phyloP scores from a whole-genome alignment of 2,113 vertebrate genomes.

The Seriola aureovittata region DNA sequence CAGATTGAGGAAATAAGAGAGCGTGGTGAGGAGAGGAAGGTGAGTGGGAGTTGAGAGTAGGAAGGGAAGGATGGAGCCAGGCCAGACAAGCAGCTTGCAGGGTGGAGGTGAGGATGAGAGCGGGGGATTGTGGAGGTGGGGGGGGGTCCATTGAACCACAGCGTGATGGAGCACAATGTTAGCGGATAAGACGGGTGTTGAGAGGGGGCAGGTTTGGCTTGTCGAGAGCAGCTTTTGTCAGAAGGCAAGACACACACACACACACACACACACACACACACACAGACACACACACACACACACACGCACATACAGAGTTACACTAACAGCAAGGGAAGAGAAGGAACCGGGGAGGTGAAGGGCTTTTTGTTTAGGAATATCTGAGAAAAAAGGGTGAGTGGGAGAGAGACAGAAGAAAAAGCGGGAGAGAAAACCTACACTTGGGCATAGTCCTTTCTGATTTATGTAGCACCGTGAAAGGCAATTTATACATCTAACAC shows the following conservation, averaged over 20 bases:
- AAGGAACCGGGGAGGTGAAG: conserved; percentile 18
- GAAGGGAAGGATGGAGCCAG: conserved; percentile 46
- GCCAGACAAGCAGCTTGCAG: conserved; percentile 55
- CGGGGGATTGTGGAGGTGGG: conserved; percentile 25
- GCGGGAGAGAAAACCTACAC: conserved; percentile 22
- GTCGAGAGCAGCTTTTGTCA: conserved; percentile 74
- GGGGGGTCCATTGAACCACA: conserved; percentile 56
- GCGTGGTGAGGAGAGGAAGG: conserved; percentile 50
- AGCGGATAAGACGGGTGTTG: conserved; percentile 72
- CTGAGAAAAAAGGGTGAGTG: conserved; percentile 21
- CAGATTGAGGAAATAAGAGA: conserved; percentile 39
- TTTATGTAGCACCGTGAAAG: conserved; percentile 64
- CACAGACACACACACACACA: conserved; percentile 27
- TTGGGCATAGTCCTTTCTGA: conserved; percentile 53
- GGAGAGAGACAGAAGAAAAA: conserved; percentile 22
- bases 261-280: conserved; percentile 17
- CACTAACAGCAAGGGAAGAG: conserved; percentile 14
- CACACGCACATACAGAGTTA: conserved; percentile 24
- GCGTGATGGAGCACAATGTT: conserved; percentile 79
- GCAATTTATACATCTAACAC: conserved; percentile 65
- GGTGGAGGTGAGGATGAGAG: conserved; percentile 63
- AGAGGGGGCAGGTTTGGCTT: conserved; percentile 68
- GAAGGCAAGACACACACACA: conserved; percentile 35
- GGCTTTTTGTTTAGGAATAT: conserved; percentile 28
- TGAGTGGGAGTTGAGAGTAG: conserved; percentile 52